phyloP scores from a whole-genome alignment of 1,140 invertebrate species.

The Heliconius congener region DNA sequence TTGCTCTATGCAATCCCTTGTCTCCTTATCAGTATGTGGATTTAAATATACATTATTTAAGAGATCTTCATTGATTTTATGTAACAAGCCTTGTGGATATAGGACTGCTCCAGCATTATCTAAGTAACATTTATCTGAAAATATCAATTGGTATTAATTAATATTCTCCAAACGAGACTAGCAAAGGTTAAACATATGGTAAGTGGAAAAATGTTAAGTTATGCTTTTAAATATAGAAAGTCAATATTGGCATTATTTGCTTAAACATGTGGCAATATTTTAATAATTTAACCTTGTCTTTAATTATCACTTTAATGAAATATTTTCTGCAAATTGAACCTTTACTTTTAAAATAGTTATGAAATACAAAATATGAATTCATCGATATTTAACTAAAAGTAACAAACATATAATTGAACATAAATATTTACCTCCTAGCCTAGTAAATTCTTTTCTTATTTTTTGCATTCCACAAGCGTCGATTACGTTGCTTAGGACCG shows the following conservation, averaged over 20 bases:
- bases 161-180: neutral
- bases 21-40: constrained; percentile 92
- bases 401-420: constrained; percentile 16
- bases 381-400: constrained; percentile 8
- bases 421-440: constrained; percentile 75
- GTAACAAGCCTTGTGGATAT: constrained; percentile 89
- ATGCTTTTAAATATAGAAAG: neutral
- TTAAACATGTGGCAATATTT: neutral
- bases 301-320: neutral
- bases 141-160: neutral
- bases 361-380: neutral
- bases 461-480: constrained; percentile 65
- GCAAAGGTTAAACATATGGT: neutral
- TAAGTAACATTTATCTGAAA: constrained; percentile 89
- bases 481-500: constrained; percentile 65
- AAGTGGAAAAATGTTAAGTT: neutral
- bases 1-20: constrained; percentile 90
- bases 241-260: too few species aligned
- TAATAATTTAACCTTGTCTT: neutral
- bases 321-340: neutral
- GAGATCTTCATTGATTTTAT: constrained; percentile 85
- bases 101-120: constrained; percentile 95
- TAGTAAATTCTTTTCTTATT: constrained; percentile 78
- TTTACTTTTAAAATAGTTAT: neutral
- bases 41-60: constrained; percentile 90